Evolutionary conservation across 1,140 invertebrate genomes (phyloP), one percentile per base, ranked within the genome.

Genomic region (Sycophila sp.): DNA sequence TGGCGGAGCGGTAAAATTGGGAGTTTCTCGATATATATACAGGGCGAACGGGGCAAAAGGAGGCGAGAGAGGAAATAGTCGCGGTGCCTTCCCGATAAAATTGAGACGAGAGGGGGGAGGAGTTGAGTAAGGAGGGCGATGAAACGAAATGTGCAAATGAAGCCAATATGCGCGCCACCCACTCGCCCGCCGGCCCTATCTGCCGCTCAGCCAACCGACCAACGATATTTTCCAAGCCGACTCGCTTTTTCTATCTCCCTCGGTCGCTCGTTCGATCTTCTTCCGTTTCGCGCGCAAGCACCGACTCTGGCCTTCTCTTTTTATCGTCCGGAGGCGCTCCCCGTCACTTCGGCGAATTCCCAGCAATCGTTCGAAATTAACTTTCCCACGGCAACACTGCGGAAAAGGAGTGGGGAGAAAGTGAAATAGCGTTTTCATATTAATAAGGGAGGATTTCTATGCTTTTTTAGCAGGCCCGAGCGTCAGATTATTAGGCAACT

Each of bases 121-220:
- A 2, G 28, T n/a, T 6, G 51, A 32, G 55, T 17, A 58, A 28
- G 17, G 22, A 36, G 53, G 64, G n/a, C n/a, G 74, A 76, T 79
- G 76, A 83, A 83, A 82, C 77, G 81, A 83, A 81, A 83, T 81
- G 80, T 83, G 80, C 77, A 83, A 84, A 84, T 82, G 81, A 84
- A 81, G 82, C 81, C 81, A 84, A 84, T 84, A 82, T 83, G 75
- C 77, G 77, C 69, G n/a, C 56, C 24, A 72, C 78, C 76, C 80
- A 76, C 74, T 72, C 73, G 77, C 76, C 66, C 71, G 42, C 69
- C 62, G n/a, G n/a, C n/a, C n/a, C n/a, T n/a, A n/a, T n/a, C n/a
- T n/a, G n/a, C n/a, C 71, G 69, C 72, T 74, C 78, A 79, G 76
- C 77, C 78, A 75, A 72, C 77, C 77, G 75, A 72, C 67, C 79